Percentiles rank a stretch among this genome's conserved stretches.
These are phyloP conservation scores for Labroides dimidiatus DNA, from an alignment of 2,797 vertebrate genomes.

Conservation along the genomic window DNA sequence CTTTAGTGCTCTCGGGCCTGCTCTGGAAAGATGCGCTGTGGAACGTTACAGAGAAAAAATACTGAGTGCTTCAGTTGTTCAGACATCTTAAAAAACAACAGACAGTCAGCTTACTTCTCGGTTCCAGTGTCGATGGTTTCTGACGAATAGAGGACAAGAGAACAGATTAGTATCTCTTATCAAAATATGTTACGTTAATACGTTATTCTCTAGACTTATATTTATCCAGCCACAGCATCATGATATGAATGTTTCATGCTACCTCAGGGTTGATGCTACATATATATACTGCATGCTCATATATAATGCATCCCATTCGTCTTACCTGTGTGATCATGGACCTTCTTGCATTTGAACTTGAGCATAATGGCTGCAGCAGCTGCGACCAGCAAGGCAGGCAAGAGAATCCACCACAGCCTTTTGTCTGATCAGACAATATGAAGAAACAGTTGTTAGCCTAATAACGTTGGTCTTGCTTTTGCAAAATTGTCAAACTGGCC, in stretches of 20 bases:
- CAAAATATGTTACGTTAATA: too few relatives aligned
- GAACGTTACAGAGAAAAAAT: slow-evolving; percentile 2
- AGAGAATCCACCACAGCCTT: slow-evolving; percentile 74
- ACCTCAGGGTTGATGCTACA: too few relatives aligned
- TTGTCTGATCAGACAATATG: slow-evolving; percentile 52
- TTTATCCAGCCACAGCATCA: too few relatives aligned
- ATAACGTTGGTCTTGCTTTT: not conserved
- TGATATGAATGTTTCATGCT: too few relatives aligned
- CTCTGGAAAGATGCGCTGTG: slow-evolving; percentile 83
- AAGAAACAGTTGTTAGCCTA: not conserved
- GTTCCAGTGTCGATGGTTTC: slow-evolving; percentile 76
- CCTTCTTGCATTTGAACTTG: slow-evolving; percentile 77
- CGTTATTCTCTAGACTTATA: too few relatives aligned
- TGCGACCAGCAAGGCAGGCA: slow-evolving; percentile 42
- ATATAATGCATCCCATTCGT: not conserved
- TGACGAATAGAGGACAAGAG: slow-evolving; percentile 40
- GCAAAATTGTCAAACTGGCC: not conserved
- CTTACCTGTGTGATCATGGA: slow-evolving; percentile 77
- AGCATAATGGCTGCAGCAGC: slow-evolving; percentile 46
- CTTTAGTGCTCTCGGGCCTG: slow-evolving; percentile 90
- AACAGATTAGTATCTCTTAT: not conserved
- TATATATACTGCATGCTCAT: not conserved
- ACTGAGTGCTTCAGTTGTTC: not conserved
- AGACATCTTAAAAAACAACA: not conserved
- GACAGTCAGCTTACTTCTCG: slow-evolving; percentile 75